Base-by-base conservation (phyloP, 2,888 invertebrate genomes). In the Chalcis sispes region DNA sequence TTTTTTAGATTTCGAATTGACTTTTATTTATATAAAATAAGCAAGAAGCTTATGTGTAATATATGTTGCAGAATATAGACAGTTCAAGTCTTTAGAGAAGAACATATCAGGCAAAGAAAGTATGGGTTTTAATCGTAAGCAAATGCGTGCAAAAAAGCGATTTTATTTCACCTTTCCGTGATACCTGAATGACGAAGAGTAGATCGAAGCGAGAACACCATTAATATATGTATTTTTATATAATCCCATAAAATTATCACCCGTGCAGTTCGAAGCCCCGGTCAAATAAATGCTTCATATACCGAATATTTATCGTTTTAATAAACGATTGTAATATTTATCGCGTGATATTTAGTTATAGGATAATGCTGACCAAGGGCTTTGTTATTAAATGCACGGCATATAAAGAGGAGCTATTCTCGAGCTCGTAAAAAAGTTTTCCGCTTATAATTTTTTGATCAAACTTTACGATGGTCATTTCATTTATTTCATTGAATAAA, bases 121-220 rank as follows among this genome's bases (percentile, higher is more conserved):
- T 36, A 36, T 59, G 23, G 36, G 23, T 23, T 75, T 58, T 32
- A 52, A 79, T 78, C 77, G 72, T 82, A 85, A 79, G 83, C 83
- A 84, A 82, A 81, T 82, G 81, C 87, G 85, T 87, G 87, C 87
- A 85, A 82, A 83, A 86, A 83, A 84, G 80, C 81, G 82, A 80
- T 85, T 83, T 83, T 85, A 81, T 84, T 82, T 87, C 87, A 87
- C 87, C 87, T 87, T 85, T 86, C 85, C 81, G 82, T 84, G 81
- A 83, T 84, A 85, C 84, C 87, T 87, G 85, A 85, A 86, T 81
- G 83, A 83, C 73, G 82, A 79, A n/a, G 80, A 83, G 23, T 82
- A 84, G 75, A 83, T 83, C 82, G 84, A 84, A 85, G 84, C 80
- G 85, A 84, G 81, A 86, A 85, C 79, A 85, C 81, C 80, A 83